Conservation (phyloP, 2,113 vertebrate species). For the Heteronetta atricapilla region DNA sequence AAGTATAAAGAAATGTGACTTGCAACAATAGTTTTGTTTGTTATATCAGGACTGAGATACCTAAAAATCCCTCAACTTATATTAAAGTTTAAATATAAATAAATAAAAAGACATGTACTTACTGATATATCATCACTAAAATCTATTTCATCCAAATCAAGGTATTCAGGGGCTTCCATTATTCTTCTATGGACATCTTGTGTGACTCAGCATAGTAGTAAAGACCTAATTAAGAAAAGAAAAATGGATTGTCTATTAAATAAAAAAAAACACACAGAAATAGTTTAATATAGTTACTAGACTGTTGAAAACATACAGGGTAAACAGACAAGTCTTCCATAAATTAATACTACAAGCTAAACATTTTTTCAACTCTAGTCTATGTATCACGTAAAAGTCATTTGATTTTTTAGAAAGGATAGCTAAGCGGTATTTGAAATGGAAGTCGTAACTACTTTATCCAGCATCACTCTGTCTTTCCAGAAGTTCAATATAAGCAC, state of each 20-base stretch:
- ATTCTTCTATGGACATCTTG: conserved; percentile 90
- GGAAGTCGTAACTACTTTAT: background rate
- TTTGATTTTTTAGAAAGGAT: background rate
- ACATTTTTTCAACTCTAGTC: background rate
- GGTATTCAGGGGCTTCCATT: conserved; percentile 98
- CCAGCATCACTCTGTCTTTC: background rate
- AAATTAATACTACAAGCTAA: background rate
- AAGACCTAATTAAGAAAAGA: conserved; percentile 71
- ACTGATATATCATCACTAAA: conserved; percentile 96
- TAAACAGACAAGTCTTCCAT: background rate
- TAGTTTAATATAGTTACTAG: background rate
- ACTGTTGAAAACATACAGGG: background rate
- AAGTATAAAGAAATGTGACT: background rate
- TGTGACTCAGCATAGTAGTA: conserved; percentile 40
- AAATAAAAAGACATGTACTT: conserved; percentile 69
- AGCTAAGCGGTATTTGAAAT: background rate
- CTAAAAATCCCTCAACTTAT: background rate
- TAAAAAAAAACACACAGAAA: background rate
- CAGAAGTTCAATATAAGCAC: background rate
- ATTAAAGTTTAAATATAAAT: background rate
- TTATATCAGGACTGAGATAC: background rate
- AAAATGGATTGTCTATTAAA: background rate
- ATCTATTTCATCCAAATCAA: conserved; percentile 99
- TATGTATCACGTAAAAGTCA: background rate
- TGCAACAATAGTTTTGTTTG: background rate